These are phyloP conservation scores for Tetropium fuscum DNA, from an alignment of 2,888 invertebrate genomes.

Conservation along the genomic window DNA sequence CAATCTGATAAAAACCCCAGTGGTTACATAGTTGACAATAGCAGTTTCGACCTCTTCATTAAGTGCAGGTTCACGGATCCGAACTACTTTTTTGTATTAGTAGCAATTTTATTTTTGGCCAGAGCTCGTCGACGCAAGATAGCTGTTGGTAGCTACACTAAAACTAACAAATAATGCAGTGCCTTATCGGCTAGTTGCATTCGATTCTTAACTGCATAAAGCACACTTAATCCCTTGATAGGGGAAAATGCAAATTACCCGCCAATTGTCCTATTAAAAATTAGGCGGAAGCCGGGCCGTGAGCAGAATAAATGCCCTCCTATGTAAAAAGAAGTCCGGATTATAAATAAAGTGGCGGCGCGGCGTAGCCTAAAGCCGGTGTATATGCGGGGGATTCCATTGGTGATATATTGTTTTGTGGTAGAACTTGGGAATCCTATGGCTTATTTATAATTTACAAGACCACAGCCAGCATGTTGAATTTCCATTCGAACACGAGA, in stretches of 20 bases:
- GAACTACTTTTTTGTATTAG: slow-evolving; percentile 7
- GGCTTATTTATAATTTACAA: slow-evolving; percentile 49
- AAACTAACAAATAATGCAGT: no score
- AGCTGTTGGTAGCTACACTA: no score
- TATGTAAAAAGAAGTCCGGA: slow-evolving; percentile 29
- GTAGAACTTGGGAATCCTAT: slow-evolving; percentile 41
- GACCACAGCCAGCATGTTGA: slow-evolving; percentile 25
- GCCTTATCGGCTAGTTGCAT: no score
- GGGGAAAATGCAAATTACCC: slow-evolving; percentile 36
- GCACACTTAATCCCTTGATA: slow-evolving; percentile 23
- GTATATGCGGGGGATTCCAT: slow-evolving; percentile 38
- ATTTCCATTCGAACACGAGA: slow-evolving; percentile 11
- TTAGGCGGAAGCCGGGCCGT: slow-evolving; percentile 32
- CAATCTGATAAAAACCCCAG: no score
- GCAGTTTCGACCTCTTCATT: slow-evolving; percentile 3
- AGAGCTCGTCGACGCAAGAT: slow-evolving; percentile 27
- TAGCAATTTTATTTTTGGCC: slow-evolving; percentile 16
- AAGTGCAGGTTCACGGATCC: slow-evolving; percentile 16
- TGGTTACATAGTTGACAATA: no score
- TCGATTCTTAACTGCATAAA: no score
- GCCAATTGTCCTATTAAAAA: slow-evolving; percentile 34
- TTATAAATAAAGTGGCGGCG: slow-evolving; percentile 33
- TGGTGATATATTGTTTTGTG: slow-evolving; percentile 46
- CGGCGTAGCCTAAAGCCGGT: slow-evolving; percentile 11
- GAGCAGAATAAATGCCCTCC: slow-evolving; percentile 30